These are phyloP conservation scores for Myathropa florea DNA, from an alignment of 2,888 invertebrate genomes.

Conservation along the genomic window DNA sequence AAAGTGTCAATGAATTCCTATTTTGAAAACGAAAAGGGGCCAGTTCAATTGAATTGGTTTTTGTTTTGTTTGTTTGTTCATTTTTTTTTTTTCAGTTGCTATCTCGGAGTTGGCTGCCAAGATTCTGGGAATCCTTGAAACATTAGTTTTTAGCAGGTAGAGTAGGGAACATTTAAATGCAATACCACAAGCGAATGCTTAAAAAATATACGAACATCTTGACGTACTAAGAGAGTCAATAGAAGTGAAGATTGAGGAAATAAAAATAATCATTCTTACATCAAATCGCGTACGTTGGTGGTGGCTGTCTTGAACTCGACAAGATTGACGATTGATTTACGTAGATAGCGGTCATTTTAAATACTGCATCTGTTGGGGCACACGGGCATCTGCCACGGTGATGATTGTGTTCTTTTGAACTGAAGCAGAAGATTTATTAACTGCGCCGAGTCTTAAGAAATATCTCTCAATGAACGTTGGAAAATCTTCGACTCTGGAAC, in stretches of 20 bases:
- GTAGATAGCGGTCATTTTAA: too few species aligned
- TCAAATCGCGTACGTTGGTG: too few species aligned
- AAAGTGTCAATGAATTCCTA: constrained; percentile 56
- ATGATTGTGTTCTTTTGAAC: too few species aligned
- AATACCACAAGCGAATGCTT: background rate
- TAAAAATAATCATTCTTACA: background rate
- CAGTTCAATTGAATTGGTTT: background rate
- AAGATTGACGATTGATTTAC: too few species aligned
- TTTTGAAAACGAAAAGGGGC: constrained; percentile 46
- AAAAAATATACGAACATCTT: background rate
- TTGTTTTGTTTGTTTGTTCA: background rate
- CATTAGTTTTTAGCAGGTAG: background rate
- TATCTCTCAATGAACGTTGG: too few species aligned
- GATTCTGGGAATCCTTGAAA: background rate
- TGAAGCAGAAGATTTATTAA: too few species aligned
- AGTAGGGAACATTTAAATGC: background rate
- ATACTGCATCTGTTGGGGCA: too few species aligned
- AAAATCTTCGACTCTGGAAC: too few species aligned
- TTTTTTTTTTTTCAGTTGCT: background rate
- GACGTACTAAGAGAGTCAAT: too few species aligned
- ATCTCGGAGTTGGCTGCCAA: background rate
- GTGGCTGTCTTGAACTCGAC: background rate
- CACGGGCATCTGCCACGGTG: too few species aligned
- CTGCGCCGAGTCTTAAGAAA: too few species aligned
- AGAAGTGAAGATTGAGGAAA: too few species aligned